Base-by-base conservation (phyloP, 2,888 invertebrate genomes). In the Ptychoptera albimana region DNA sequence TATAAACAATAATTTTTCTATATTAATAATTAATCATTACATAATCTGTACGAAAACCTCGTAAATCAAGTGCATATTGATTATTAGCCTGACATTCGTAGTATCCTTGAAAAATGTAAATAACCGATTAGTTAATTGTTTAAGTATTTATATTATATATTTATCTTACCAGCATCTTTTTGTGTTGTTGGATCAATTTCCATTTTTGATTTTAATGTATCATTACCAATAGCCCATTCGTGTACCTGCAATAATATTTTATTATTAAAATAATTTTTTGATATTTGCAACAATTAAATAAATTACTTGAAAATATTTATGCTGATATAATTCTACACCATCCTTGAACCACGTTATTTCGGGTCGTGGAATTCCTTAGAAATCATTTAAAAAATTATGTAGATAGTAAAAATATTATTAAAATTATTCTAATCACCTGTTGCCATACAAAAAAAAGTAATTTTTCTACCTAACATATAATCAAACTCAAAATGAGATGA, bases 321-420 rank as follows among this genome's bases (percentile, higher is more conserved):
- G 89, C 11, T 85, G 79, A 58, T 87, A 89, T 54, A 93, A 79
- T 67, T 93, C 93, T n/a, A 84, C 80, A 37, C 91, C 92, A 61
- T 93, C 92, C 61, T 93, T 93, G 61, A 86, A 91, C 93, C 93
- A 93, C 14, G 91, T 93, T 49, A 93, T 87, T 50, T 87, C 84
- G 0, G 93, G 92, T 43, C 89, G 69, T 1, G 93, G 93, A 48
- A 61, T 59, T 12, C 63, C 63, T 79, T 23, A 23, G n/a, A n/a
- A 23, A 23, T 23, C 3, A 7, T 23, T 7, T 23, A 5, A 23
- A 23, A 5, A 23, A 23, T 5, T 23, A 5, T 23, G 4, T 23
- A 23, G 23, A 23, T n/a, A 23, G 4, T 5, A 23, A 5, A 23
- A 5, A 23, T 23, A 23, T 7, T 5, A 23, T 5, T 23, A 7